Base-by-base conservation (phyloP, 2,888 invertebrate species). In the Perizoma flavofasciatum region DNA sequence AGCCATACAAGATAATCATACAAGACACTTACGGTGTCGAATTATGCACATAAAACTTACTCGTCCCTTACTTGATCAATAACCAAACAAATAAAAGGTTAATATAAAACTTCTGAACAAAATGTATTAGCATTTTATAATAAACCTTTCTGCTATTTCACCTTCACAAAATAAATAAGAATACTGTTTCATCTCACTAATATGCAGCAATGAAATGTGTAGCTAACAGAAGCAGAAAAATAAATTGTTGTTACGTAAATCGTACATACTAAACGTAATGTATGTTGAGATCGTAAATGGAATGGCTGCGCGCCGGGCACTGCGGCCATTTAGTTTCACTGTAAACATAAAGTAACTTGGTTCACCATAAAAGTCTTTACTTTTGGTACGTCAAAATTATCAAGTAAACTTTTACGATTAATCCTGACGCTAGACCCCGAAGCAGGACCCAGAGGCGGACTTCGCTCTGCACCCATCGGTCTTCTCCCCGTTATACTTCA, bases 161-260 rank as follows among this genome's bases (percentile, higher is more conserved):
- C 4, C 39, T 49, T 10, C 35, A 6, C 8, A 3, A 9, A 32
- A 39, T 49, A 22, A 22, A 22, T 22, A 22, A 22, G 49, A 53
- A 10, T 8, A 43, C 53, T 47, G 34, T 60, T 55, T 43, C 40
- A 11, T 49, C 41, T 5, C 22, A 45, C 55, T 61, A 61, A 63
- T 61, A 59, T 33, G 45, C 40, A 52, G 47, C 58, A 55, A 68
- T 66, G 52, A 61, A 59, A 50, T 51, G 49, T 56, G 49, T 49
- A 51, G 34, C 43, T 48, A 61, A 49, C 63, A 65, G 54, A 66
- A 59, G 54, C 50, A 63, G 61, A 65, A 66, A 70, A 70, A 74
- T 71, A 74, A 71, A 76, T 72, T 63, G 68, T 68, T 72, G 68
- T 75, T 75, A 73, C 68, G 65, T 70, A 74, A 76, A 77, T 76